Evolutionary conservation across 2,113 vertebrate species (phyloP).

Genomic region (Phoenicopterus ruber): DNA sequence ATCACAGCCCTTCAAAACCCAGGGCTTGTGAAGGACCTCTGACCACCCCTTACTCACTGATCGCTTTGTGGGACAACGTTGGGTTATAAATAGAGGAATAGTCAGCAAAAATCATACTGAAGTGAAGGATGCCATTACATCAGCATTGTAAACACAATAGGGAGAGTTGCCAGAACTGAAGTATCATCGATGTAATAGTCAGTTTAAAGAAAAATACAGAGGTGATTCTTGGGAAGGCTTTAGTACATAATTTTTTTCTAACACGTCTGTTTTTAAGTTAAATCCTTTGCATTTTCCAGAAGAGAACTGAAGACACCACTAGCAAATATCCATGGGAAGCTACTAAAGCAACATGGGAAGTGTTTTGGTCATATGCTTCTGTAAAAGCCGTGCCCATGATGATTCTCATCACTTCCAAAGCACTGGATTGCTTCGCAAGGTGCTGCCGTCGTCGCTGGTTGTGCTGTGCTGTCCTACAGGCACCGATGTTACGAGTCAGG

Average conservation of each 20-base stretch:
- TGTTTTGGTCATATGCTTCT: not conserved
- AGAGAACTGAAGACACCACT: not conserved
- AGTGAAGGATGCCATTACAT: not conserved
- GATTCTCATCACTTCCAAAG: not conserved
- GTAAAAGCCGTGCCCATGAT: not conserved
- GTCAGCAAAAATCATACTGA: not conserved
- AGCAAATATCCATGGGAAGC: not conserved
- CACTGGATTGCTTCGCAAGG: not conserved
- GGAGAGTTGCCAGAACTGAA: not conserved
- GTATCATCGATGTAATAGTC: not conserved
- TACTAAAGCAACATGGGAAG: not conserved
- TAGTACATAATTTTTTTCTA: not conserved
- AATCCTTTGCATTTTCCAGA: not conserved
- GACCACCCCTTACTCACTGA: not conserved
- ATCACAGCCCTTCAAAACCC: not conserved
- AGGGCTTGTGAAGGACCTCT: not conserved
- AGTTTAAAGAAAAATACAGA: not conserved
- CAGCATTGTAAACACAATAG: not conserved
- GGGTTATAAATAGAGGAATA: not conserved
- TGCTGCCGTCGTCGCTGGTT: not conserved
- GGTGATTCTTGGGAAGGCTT: not conserved
- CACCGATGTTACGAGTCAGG: rapidly evolving
- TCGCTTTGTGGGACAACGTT: not conserved
- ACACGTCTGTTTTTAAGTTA: not conserved
- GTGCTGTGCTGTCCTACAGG: not conserved